phyloP scores from a whole-genome alignment of 2,797 vertebrate species.

The Muscicapa comitata region DNA sequence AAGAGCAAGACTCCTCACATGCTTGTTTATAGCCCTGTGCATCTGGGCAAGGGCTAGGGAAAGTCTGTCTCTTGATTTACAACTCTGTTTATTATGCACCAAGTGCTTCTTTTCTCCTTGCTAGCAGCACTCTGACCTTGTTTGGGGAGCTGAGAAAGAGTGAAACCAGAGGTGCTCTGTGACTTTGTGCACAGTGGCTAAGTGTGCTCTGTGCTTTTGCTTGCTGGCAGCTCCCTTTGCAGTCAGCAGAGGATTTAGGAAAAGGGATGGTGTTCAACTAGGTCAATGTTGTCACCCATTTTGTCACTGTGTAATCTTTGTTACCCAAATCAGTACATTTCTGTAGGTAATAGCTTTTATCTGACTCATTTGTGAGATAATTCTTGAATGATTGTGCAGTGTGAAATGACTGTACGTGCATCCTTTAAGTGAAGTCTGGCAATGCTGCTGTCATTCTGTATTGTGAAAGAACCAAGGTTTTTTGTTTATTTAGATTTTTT shows the following conservation, averaged over 20 bases:
- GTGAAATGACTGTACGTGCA: fast-evolving
- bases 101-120: background rate
- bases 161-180: background rate
- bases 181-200: background rate
- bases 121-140: background rate
- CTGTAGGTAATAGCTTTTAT: background rate
- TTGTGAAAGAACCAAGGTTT: background rate
- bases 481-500: background rate
- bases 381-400: background rate
- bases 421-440: background rate
- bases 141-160: background rate
- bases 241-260: background rate
- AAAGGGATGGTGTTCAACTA: background rate
- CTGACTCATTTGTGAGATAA: background rate
- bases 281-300: background rate
- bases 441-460: background rate
- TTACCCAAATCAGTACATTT: background rate
- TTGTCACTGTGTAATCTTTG: background rate
- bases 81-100: background rate
- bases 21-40: background rate
- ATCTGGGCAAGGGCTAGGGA: background rate
- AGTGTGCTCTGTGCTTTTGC: background rate
- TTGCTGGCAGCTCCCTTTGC: background rate
- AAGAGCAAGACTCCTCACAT: background rate
- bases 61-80: background rate